Percentiles rank a stretch among this genome's conserved stretches.
Evolutionary conservation across 2,797 vertebrate genomes (phyloP).

Genomic region (Triplophysa bombifrons): DNA sequence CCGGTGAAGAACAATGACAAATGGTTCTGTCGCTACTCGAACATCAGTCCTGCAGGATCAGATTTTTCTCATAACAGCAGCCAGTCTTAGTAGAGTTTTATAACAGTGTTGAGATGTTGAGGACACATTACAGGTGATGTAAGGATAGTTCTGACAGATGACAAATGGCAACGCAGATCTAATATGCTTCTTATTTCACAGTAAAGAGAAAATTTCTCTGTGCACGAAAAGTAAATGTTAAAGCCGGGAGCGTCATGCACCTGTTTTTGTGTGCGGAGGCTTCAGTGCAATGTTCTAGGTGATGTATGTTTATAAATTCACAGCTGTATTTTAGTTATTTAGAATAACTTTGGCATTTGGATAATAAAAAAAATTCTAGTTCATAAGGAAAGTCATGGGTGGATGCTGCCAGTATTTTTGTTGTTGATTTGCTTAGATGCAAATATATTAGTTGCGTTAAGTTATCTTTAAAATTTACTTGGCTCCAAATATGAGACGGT

Average conservation of each 20-base stretch:
- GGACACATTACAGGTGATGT: slow-evolving; percentile 12
- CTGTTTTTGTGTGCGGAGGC: neutral
- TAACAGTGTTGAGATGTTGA: slow-evolving; percentile 11
- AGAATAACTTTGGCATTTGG: neutral
- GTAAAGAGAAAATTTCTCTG: slow-evolving; percentile 6
- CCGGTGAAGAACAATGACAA: slow-evolving; percentile 33
- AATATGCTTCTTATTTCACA: slow-evolving; percentile 44
- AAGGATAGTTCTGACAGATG: neutral
- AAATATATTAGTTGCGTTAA: too few relatives aligned
- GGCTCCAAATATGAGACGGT: too few relatives aligned
- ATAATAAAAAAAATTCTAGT: neutral
- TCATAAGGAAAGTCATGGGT: neutral
- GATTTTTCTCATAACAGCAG: slow-evolving; percentile 29
- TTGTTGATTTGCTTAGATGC: neutral
- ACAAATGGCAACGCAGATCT: slow-evolving; percentile 42
- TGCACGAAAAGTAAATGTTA: neutral
- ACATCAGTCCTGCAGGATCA: slow-evolving; percentile 21
- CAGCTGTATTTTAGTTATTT: neutral
- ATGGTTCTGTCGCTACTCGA: slow-evolving; percentile 20
- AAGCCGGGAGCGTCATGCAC: neutral
- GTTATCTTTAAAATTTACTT: too few relatives aligned
- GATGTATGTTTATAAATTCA: neutral
- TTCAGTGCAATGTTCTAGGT: neutral
- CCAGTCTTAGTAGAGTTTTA: slow-evolving; percentile 22
- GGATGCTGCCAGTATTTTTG: neutral